Conservation (phyloP, 2,888 invertebrate genomes). For the Zaprionus bogoriensis region DNA sequence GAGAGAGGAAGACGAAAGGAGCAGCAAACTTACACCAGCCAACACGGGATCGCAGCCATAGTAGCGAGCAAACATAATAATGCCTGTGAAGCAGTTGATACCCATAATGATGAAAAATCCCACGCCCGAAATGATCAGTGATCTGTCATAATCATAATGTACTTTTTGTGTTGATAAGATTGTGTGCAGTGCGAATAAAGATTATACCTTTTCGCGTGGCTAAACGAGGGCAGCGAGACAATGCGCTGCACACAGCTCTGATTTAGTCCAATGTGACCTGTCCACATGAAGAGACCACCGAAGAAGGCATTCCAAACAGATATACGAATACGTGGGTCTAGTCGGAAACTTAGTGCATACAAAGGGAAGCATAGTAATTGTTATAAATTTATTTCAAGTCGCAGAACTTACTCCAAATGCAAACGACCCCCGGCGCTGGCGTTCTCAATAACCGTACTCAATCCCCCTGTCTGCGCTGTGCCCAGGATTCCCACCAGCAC, state of each 20-base stretch:
- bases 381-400: not conserved
- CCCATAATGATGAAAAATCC: conserved; percentile 85
- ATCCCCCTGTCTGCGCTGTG: conserved; percentile 81
- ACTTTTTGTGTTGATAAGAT: not conserved
- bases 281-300: conserved; percentile 86
- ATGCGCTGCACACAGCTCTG: conserved; percentile 90
- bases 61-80: conserved; percentile 85
- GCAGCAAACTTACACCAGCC: conserved; percentile 80
- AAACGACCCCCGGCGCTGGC: conserved; percentile 81
- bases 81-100: conserved; percentile 85
- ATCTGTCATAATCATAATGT: conserved; percentile 75
- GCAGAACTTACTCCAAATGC: conserved; percentile 78
- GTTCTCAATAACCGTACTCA: conserved; percentile 77
- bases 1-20: too few relatives aligned
- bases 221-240: conserved; percentile 85
- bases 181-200: not conserved
- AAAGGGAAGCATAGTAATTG: too few relatives aligned
- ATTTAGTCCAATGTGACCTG: conserved; percentile 87
- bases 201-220: conserved; percentile 84
- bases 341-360: conserved; percentile 86
- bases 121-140: conserved; percentile 84
- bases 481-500: conserved; percentile 82
- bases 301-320: conserved; percentile 86
- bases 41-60: conserved; percentile 85
- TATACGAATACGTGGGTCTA: conserved; percentile 86